Base-by-base conservation (phyloP, 2,797 vertebrate genomes). In the Silurus aristotelis region DNA sequence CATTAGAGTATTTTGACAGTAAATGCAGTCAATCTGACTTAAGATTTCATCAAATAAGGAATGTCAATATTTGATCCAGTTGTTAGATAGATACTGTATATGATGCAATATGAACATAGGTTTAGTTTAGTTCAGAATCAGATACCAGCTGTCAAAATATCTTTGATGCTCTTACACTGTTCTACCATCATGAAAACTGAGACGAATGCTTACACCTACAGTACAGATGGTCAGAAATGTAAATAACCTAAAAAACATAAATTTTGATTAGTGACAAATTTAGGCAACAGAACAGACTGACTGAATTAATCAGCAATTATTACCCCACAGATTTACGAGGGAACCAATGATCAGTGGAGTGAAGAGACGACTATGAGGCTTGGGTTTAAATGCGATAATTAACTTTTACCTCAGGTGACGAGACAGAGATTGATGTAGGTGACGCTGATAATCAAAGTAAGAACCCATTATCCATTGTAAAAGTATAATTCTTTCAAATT, bases 301-400 rank as follows among this genome's bases (percentile, higher is more conserved):
- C 55, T 60, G 55, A 38, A 77, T 77, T 77, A 77, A 25, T 77
- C 75, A 20, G 55, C 0, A 9, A 38, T 77, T 60, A 60, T 77
- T 77, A 38, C 27, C 52, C 73, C 3, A 12, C 25, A 56, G 73
- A 77, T 60, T 25, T 77, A 60, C 27, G 6, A 60, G 27, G 1
- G 55, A 38, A 60, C 27, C 27, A 60, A 20, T 20, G 17, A 60
- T 77, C 75, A 22, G 27, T 20, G 1, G 27, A 31, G 75, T 77
- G 56, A 77, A 77, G 75, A 60, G 55, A 77, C 20, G 75, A 38
- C 1, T 27, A 58, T 19, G 52, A 76, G 73, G 25, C 73, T 76
- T 31, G 73, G 27, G 52, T 76, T 76, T 76, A 58, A 76, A 19
- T 19, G 52, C 17, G 15, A 19, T 76, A 15, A 76, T 58, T 76